Base-by-base conservation (phyloP, 2,113 vertebrate genomes). In the Nannobrachium achirus region DNA sequence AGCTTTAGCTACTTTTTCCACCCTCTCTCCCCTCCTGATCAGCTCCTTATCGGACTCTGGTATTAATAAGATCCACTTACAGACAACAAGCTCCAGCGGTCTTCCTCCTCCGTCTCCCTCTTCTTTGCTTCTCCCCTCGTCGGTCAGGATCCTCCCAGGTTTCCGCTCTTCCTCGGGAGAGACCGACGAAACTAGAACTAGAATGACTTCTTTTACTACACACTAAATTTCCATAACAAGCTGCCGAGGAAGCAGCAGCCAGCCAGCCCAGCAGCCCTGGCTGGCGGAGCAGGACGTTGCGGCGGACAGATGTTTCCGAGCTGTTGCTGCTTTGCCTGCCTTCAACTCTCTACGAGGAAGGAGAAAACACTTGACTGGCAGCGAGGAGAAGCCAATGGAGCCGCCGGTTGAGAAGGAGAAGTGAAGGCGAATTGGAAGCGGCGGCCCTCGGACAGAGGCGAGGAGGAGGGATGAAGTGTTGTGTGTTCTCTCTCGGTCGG, bases 251-350 rank as follows among this genome's bases (percentile, higher is more conserved):
- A 83, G n/a, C n/a, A 84, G 78, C 87, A 82, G 78, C 69, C 70
- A 77, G 68, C 55, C 16, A 49, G 75, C 58, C 59, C 19, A 40
- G 56, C 51, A 44, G 46, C 8, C 46, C 8, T 10, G 46, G 8
- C 80, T 76, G 82, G 86, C 13, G 18, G 19, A 33, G 18, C 55
- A 25, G 55, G 81, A 81, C 89, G 92, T 89, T 88, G 92, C 89
- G 88, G 89, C 86, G 88, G 91, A 89, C 93, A 94, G 93, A 94
- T 94, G 93, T 94, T 94, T 91, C 91, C 92, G 92, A 92, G 92
- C 92, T 94, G 93, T 93, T 94, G 92, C 92, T 94, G 89, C 87
- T 92, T 5, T n/a, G n/a, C n/a, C n/a, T n/a, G n/a, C 3, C 25
- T 33, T 33, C 88, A 92, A 92, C 92, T 93, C 90, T 5, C 3